Conservation (phyloP, 2,113 vertebrate species). For the Sturnira hondurensis region DNA sequence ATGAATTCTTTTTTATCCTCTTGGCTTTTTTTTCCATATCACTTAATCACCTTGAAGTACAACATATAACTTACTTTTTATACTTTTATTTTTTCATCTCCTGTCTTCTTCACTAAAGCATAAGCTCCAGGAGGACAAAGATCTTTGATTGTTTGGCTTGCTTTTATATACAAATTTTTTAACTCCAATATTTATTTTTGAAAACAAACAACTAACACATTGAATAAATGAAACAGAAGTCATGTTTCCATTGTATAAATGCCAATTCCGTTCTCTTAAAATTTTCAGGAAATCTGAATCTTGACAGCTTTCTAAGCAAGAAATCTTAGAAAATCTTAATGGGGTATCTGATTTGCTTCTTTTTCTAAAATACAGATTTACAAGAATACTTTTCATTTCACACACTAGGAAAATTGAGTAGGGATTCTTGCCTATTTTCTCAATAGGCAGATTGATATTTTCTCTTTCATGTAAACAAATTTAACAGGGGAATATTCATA, state of each 20-base stretch:
- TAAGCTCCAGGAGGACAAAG: not conserved
- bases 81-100: not conserved
- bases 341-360: not conserved
- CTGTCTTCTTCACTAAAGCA: not conserved
- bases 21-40: not conserved
- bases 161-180: not conserved
- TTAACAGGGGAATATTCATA: conserved; percentile 58
- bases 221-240: not conserved
- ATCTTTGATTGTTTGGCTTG: not conserved
- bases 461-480: conserved; percentile 58
- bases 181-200: not conserved
- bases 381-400: conserved; percentile 21
- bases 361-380: not conserved
- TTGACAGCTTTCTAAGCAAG: not conserved
- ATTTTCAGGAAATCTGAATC: not conserved
- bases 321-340: not conserved
- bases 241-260: not conserved
- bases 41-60: not conserved
- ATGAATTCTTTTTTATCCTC: not conserved
- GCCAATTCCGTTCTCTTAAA: not conserved
- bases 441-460: conserved; percentile 59
- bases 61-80: not conserved
- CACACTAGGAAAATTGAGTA: conserved; percentile 11
- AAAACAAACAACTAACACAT: not conserved
- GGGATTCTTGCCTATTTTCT: conserved; percentile 45